These are phyloP conservation scores for Scrobipalpa costella DNA, from an alignment of 2,888 invertebrate species.

Conservation along the genomic window DNA sequence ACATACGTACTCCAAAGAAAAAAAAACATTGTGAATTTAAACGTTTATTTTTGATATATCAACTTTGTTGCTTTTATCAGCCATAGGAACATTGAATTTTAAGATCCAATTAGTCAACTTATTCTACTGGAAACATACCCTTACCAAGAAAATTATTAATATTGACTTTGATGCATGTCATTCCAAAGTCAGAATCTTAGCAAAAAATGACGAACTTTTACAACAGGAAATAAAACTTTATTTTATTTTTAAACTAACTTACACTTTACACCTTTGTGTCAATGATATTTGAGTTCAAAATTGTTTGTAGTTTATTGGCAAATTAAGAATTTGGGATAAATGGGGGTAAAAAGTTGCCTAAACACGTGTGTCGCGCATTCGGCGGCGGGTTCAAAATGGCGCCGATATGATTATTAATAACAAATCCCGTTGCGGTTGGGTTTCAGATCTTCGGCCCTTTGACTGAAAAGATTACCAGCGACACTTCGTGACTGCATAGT, in stretches of 20 bases:
- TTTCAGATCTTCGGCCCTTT: slow-evolving; percentile 62
- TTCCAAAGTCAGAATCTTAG: neutral
- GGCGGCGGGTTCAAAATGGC: slow-evolving; percentile 64
- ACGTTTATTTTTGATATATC: no score
- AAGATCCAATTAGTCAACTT: neutral
- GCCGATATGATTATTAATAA: slow-evolving; percentile 77
- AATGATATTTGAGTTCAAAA: slow-evolving; percentile 13
- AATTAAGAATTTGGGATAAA: slow-evolving; percentile 22
- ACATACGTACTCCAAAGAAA: no score
- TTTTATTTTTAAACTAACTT: slow-evolving; percentile 6
- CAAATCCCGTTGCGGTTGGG: slow-evolving; percentile 67
- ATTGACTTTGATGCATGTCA: slow-evolving; percentile 23
- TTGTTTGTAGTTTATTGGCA: slow-evolving; percentile 17
- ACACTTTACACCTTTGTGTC: neutral
- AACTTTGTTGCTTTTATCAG: no score
- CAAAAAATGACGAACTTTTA: slow-evolving; percentile 22
- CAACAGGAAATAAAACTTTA: slow-evolving; percentile 30
- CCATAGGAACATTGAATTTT: neutral
- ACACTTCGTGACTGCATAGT: neutral
- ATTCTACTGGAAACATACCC: neutral
- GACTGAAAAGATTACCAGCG: neutral
- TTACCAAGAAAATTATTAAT: neutral
- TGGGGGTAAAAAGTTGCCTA: slow-evolving; percentile 22
- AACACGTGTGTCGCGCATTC: slow-evolving; percentile 39
- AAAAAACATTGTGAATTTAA: no score